Base-by-base conservation (phyloP, 2,113 vertebrate genomes). In the Pipra filicauda region DNA sequence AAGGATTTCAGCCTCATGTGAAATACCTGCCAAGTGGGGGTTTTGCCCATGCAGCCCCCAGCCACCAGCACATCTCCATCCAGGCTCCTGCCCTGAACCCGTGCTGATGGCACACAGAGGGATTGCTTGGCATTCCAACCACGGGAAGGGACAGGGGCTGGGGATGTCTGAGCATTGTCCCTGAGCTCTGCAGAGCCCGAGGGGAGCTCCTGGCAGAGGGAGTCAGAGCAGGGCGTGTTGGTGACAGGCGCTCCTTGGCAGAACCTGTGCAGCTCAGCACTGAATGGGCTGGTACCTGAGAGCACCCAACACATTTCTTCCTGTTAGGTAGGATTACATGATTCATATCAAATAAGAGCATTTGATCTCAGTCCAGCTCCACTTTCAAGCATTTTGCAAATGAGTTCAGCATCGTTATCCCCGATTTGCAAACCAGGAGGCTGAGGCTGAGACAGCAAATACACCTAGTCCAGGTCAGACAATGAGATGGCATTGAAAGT, bases 221-320 rank as follows among this genome's bases (percentile, higher is more conserved):
- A 6, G 8, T 31, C 27, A 28, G 57, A 31, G 7, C 0, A 0
- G 11, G 58, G 37, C 12, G 0, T 3, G 1, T 4, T 33, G 20
- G 12, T 18, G 75, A 35, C n/a, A 13, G 65, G n/a, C 0, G 0
- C 43, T 24, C 28, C 61, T 65, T 44, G 79, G 62, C 55, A n/a
- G 62, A 84, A 27, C 3, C n/a, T n/a, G 55, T 84, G 43, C 72
- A 65, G 78, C 79, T 90, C 72, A 43, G 41, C 35, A 7, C 26
- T 14, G 64, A 39, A 15, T 15, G 28, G 3, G 14, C 39, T 44
- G 44, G 27, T 37, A 52, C 39, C 51, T 44, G 24, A 59, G n/a
- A 84, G 41, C 11, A 20, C 51, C 75, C 75, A 39, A 67, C 15
- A 14, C 28, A 6, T 39, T 61, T 85, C 66, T 64, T 66, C 15